Evolutionary conservation across 2,113 vertebrate genomes (phyloP).

Genomic region (Microcebus ravelobensis): DNA sequence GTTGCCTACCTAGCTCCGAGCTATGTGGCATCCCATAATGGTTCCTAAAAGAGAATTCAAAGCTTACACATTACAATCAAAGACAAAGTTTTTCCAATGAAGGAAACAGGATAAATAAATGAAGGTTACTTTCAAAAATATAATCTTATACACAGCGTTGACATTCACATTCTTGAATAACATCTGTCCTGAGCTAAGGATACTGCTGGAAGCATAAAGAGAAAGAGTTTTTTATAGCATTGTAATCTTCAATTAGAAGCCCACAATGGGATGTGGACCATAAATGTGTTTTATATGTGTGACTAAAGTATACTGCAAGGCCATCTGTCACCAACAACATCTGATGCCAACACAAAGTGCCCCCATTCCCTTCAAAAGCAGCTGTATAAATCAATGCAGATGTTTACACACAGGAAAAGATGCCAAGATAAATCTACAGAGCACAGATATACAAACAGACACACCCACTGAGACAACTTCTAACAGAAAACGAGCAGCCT

Average conservation of each 20-base stretch:
- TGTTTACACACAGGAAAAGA: constrained; percentile 26
- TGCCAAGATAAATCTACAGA: constrained; percentile 41
- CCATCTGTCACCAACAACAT: constrained; percentile 11
- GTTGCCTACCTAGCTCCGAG: not conserved
- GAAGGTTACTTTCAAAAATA: constrained; percentile 26
- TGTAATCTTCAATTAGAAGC: constrained; percentile 15
- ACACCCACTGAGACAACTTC: constrained; percentile 1
- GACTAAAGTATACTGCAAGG: constrained; percentile 8
- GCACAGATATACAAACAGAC: not conserved
- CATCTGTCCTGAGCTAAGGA: not conserved
- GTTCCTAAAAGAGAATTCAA: constrained; percentile 33
- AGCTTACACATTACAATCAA: not conserved
- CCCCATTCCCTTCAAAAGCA: constrained; percentile 36
- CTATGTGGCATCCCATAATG: not conserved
- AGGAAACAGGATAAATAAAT: not conserved
- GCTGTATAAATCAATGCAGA: constrained; percentile 65
- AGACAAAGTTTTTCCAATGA: not conserved
- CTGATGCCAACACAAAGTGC: constrained; percentile 33
- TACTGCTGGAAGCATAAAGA: not conserved
- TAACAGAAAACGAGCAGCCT: not conserved
- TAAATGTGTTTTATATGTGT: constrained; percentile 1
- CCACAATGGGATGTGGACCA: constrained; percentile 40
- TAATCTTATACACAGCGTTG: not conserved
- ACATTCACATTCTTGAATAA: not conserved
- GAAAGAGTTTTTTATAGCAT: constrained; percentile 6